Evolutionary conservation across 1,140 invertebrate species (phyloP).

Genomic region (Calycopis cecrops): DNA sequence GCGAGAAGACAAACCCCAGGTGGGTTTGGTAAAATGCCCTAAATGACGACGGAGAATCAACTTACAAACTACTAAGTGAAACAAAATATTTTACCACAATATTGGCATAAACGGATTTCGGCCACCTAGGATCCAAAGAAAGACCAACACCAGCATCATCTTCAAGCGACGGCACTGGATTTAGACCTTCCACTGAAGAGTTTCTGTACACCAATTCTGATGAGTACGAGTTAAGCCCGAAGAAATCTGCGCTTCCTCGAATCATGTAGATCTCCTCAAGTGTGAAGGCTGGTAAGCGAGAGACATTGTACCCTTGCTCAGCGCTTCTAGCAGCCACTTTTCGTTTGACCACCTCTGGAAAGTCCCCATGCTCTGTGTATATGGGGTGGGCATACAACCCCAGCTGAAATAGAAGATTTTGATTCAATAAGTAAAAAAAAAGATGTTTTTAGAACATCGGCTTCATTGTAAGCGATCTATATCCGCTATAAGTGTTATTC

Average conservation of each 20-base stretch:
- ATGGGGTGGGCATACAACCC: conserved; percentile 80
- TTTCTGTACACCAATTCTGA: conserved; percentile 62
- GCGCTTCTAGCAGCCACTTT: conserved; percentile 73
- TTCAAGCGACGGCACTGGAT: conserved; percentile 63
- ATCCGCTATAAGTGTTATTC: no score
- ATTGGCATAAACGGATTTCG: no score
- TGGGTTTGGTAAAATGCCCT: no score
- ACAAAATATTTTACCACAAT: no score
- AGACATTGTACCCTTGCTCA: conserved; percentile 73
- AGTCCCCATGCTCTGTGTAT: conserved; percentile 78
- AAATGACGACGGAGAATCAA: no score
- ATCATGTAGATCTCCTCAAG: conserved; percentile 74
- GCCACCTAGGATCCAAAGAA: neutral
- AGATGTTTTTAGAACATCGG: neutral
- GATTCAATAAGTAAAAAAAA: conserved; percentile 60
- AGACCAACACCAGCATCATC: conserved; percentile 70
- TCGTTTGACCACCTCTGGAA: conserved; percentile 77
- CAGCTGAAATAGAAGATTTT: no score
- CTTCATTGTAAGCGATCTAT: no score
- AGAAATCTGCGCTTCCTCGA: conserved; percentile 77
- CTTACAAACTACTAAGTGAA: no score
- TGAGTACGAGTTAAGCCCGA: conserved; percentile 78
- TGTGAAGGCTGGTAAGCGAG: conserved; percentile 77
- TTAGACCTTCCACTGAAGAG: conserved; percentile 50
- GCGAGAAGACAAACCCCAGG: no score